Conservation (phyloP, 2,113 vertebrate genomes). For the Heterotilapia buettikoferi region DNA sequence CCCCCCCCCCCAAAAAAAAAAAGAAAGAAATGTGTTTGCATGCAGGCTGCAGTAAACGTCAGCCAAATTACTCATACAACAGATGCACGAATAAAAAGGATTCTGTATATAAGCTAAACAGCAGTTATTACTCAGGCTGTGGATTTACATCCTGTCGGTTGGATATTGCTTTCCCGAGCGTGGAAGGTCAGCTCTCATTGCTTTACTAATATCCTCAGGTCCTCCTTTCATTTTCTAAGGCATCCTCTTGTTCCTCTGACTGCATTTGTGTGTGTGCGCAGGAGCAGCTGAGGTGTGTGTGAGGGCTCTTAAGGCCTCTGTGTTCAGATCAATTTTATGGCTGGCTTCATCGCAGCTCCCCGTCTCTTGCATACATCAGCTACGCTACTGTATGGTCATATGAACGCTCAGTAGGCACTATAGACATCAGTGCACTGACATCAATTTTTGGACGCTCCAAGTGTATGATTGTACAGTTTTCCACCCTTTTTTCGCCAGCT, state of each 20-base stretch:
- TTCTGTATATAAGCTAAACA: slow-evolving; percentile 30
- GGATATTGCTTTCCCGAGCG: slow-evolving; percentile 40
- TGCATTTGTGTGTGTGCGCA: neutral
- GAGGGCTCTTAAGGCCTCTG: slow-evolving; percentile 19
- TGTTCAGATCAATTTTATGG: slow-evolving; percentile 61
- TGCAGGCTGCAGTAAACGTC: neutral
- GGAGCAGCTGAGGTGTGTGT: neutral
- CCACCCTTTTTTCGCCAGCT: neutral
- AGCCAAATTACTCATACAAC: slow-evolving; percentile 30
- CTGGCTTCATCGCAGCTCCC: slow-evolving; percentile 29
- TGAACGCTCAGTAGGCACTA: neutral
- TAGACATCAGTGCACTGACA: neutral
- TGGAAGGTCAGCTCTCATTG: slow-evolving; percentile 54
- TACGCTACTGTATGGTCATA: neutral
- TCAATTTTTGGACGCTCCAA: neutral
- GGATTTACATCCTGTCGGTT: slow-evolving; percentile 48
- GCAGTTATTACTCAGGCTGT: slow-evolving; percentile 21
- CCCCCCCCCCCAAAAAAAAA: neutral
- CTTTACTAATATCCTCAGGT: slow-evolving; percentile 55
- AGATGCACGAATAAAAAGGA: slow-evolving; percentile 29
- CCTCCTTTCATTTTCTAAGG: slow-evolving; percentile 42
- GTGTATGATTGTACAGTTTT: neutral
- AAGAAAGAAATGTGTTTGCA: neutral
- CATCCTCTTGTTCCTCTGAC: neutral
- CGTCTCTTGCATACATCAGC: slow-evolving; percentile 5